Evolutionary conservation across 2,888 invertebrate species (phyloP).

Genomic region (Pristionchus fissidentatus): DNA sequence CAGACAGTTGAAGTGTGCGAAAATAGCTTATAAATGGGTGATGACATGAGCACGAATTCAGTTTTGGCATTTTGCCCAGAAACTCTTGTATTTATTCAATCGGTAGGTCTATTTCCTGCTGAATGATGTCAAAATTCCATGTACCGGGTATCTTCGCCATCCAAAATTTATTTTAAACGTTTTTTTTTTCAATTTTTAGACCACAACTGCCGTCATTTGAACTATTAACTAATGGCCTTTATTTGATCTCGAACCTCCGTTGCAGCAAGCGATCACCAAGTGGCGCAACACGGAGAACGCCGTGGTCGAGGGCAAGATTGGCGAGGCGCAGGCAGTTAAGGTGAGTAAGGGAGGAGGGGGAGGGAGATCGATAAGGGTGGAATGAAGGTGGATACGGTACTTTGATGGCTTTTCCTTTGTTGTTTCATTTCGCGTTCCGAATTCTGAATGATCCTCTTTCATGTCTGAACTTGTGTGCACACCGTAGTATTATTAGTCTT

Average conservation of each 20-base stretch:
- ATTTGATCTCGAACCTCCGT: conserved; percentile 12
- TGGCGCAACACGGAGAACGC: conserved; percentile 55
- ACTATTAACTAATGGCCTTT: neutral
- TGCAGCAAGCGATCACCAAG: conserved; percentile 64
- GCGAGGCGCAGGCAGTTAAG: conserved; percentile 45
- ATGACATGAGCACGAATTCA: neutral
- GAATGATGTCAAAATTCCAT: too few species aligned
- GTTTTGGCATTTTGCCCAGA: too few species aligned
- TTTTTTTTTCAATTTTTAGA: too few species aligned
- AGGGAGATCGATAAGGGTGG: conserved; percentile 85
- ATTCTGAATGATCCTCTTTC: neutral
- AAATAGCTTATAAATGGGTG: neutral
- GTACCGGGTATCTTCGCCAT: too few species aligned
- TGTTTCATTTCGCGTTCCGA: neutral
- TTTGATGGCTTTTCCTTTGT: neutral
- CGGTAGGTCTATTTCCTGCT: too few species aligned
- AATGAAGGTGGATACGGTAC: too few species aligned
- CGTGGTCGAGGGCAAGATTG: conserved; percentile 56
- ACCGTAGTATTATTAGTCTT: too few species aligned
- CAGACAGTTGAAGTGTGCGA: too few species aligned
- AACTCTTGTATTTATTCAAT: too few species aligned
- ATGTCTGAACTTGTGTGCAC: neutral
- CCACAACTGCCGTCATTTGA: neutral
- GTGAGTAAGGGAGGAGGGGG: too few species aligned
- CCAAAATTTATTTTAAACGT: too few species aligned